Base-by-base conservation (phyloP, 2,888 invertebrate genomes). In the Mycogona germanica region DNA sequence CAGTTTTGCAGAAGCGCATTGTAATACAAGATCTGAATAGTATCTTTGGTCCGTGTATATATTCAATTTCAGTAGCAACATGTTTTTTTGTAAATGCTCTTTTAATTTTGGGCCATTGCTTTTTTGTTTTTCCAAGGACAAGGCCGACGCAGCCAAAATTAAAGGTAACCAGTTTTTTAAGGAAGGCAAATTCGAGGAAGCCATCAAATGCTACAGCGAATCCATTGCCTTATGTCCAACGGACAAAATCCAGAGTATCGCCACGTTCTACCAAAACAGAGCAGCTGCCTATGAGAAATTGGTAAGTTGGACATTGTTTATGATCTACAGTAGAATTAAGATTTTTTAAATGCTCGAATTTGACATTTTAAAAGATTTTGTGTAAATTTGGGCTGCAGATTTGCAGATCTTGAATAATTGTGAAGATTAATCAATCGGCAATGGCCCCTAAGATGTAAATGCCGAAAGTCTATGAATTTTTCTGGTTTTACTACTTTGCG, bases 201-300 rank as follows among this genome's bases (percentile, higher is more conserved):
- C 74, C 17, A 70, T 75, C 29, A 65, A 68, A 35, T 70, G 68
- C 55, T 75, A 75, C 58, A 67, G 70, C n/a, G 64, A 70, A 54
- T 74, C 75, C 17, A 71, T 75, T 44, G 62, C 65, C 37, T 57
- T 69, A 4, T 73, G 73, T 63, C 72, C 74, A 1, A 41, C 58
- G 3, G 69, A 84, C 53, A 78, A 82, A 62, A 75, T 75, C 26
- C 76, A 77, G 1, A 88, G 87, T 62, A 72, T 92, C 53, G 83
- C 95, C 0, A 92, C 88, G 17, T 92, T 88, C 71, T 92, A 91
- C 70, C 96, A 96, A 70, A 96, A 96, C 68, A 80, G 93, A 63
- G 96, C 95, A 12, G 96, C 95, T 17, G 87, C 92, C 41, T 88
- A 89, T 70, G 95, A 95, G 70, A 87, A 91, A 70, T 73, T 92